Evolutionary conservation across 2,113 vertebrate species (phyloP).

Genomic region (Seriola aureovittata): DNA sequence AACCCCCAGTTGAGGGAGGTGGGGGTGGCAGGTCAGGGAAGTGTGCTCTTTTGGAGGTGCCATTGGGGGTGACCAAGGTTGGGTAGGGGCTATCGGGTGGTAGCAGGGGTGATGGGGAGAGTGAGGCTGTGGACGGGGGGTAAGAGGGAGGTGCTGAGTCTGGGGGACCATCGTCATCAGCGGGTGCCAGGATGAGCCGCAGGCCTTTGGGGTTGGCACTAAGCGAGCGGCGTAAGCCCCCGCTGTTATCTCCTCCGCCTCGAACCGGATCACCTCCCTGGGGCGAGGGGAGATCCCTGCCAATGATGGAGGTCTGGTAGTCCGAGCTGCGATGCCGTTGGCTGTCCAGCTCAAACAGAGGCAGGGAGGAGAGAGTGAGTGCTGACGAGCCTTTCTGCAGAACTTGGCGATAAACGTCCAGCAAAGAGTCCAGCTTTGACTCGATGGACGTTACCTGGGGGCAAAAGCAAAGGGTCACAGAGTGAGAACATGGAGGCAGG

Average conservation of each 20-base stretch:
- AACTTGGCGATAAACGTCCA: conserved; percentile 97
- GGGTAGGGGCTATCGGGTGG: conserved; percentile 90
- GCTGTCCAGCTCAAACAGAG: conserved; percentile 91
- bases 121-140: conserved; percentile 88
- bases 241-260: conserved; percentile 62
- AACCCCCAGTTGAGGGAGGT: conserved; percentile 85
- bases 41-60: conserved; percentile 89
- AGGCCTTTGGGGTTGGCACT: conserved; percentile 91
- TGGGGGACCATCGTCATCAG: conserved; percentile 88
- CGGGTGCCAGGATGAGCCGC: conserved; percentile 92
- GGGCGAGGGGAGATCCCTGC: conserved; percentile 88
- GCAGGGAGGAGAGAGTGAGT: conserved; percentile 91
- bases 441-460: conserved; percentile 97
- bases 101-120: conserved; percentile 90
- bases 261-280: conserved; percentile 55
- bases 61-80: conserved; percentile 82
- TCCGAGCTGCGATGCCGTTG: conserved; percentile 85
- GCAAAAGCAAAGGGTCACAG: background rate
- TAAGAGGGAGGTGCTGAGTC: conserved; percentile 81
- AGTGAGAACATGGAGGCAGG: background rate
- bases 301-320: conserved; percentile 90
- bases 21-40: conserved; percentile 87
- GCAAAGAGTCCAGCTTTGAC: conserved; percentile 94
- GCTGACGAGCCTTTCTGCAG: conserved; percentile 92
- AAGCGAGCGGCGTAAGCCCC: conserved; percentile 87